Percentiles rank a stretch among this genome's conserved stretches.
Conservation (phyloP, 2,797 vertebrate species). For the Paguma larvata region DNA sequence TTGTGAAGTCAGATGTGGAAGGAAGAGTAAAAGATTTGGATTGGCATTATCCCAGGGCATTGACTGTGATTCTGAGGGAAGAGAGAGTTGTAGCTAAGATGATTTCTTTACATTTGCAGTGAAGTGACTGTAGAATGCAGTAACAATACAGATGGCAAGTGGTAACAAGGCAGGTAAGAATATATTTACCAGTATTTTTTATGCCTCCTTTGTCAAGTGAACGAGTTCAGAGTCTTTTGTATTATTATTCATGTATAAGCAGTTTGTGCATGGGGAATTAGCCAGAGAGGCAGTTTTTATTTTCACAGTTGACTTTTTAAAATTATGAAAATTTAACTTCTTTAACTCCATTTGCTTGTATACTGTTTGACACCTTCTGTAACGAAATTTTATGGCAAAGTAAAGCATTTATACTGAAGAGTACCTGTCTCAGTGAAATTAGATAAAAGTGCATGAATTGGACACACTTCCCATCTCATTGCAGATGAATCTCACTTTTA, state of each 20-base stretch:
- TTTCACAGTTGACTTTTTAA: constrained; percentile 78
- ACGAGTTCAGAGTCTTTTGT: constrained; percentile 46
- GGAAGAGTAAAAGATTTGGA: background rate
- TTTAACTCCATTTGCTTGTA: constrained; percentile 63
- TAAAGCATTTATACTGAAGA: constrained; percentile 68
- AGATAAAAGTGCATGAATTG: constrained; percentile 58
- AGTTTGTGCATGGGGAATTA: constrained; percentile 58
- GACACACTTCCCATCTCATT: constrained; percentile 22
- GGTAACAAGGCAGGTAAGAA: constrained; percentile 66
- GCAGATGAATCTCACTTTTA: constrained; percentile 24
- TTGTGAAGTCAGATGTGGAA: background rate
- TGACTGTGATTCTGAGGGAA: constrained; percentile 2
- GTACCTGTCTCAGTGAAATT: constrained; percentile 66
- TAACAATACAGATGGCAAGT: constrained; percentile 58
- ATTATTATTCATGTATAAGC: constrained; percentile 58
- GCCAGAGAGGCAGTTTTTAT: constrained; percentile 62
- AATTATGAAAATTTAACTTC: constrained; percentile 77
- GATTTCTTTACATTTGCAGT: constrained; percentile 45
- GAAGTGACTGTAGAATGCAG: constrained; percentile 51
- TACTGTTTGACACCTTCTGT: constrained; percentile 52
- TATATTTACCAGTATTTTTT: constrained; percentile 53
- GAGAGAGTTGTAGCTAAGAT: constrained; percentile 43
- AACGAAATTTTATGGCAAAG: constrained; percentile 74
- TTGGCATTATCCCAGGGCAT: background rate
- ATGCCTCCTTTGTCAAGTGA: constrained; percentile 61